Percentiles rank a stretch among this genome's conserved stretches.
These are phyloP conservation scores for Ophioninae sp. DNA, from an alignment of 2,888 invertebrate genomes.

Conservation along the genomic window DNA sequence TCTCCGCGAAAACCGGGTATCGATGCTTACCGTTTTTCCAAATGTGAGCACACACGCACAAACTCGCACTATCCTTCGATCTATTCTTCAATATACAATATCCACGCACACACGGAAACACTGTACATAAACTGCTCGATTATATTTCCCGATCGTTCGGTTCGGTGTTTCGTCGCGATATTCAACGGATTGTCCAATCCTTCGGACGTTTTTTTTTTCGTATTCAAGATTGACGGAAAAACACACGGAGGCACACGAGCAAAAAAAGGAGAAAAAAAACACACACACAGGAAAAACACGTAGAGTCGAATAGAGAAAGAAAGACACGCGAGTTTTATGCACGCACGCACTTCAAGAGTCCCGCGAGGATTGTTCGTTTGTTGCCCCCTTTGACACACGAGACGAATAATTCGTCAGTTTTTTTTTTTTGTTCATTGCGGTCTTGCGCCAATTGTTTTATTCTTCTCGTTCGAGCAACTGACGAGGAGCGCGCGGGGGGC, in stretches of 20 bases:
- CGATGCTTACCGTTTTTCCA: conserved; percentile 36
- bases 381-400: conserved; percentile 19
- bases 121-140: conserved; percentile 19
- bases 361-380: conserved; percentile 33
- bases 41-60: not conserved
- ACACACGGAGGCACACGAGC: conserved; percentile 22
- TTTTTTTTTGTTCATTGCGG: conserved; percentile 27
- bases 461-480: conserved; percentile 27
- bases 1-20: conserved; percentile 47
- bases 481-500: not conserved
- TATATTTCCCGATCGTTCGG: conserved; percentile 19
- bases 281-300: conserved; percentile 41
- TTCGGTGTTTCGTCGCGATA: conserved; percentile 31
- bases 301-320: conserved; percentile 1
- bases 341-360: conserved; percentile 53
- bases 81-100: conserved; percentile 6
- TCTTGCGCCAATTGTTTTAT: conserved; percentile 1
- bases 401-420: conserved; percentile 23
- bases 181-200: conserved; percentile 11
- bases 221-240: conserved; percentile 1
- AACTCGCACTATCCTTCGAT: conserved; percentile 24
- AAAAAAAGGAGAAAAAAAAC: conserved; percentile 12
- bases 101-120: conserved; percentile 12
- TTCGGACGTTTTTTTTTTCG: not conserved
- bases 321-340: conserved; percentile 53